Evolutionary conservation across 2,888 invertebrate genomes (phyloP).

Genomic region (Dryobotodes eremita): DNA sequence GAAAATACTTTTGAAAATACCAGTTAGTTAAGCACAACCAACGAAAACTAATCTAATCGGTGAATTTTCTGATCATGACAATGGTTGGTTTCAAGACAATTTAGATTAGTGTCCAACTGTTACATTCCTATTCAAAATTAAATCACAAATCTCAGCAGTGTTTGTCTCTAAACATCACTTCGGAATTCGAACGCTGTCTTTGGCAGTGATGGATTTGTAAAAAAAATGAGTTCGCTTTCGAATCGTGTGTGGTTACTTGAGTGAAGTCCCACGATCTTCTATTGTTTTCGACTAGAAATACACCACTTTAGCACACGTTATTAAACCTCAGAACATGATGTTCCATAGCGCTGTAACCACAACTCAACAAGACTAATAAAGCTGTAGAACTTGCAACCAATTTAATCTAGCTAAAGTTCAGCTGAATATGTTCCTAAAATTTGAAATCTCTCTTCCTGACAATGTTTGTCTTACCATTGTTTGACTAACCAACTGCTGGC

Average conservation of each 20-base stretch:
- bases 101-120: neutral
- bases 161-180: neutral
- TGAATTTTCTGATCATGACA: no score
- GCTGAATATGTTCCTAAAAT: slow-evolving; percentile 35
- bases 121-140: neutral
- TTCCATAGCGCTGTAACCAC: slow-evolving; percentile 14
- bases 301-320: slow-evolving; percentile 9
- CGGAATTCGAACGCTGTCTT: neutral
- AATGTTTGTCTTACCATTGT: slow-evolving; percentile 27
- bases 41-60: neutral
- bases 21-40: neutral
- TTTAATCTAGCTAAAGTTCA: slow-evolving; percentile 53
- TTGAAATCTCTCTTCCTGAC: neutral
- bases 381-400: slow-evolving; percentile 47
- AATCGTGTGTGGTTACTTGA: neutral
- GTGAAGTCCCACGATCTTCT: neutral
- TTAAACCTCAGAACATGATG: slow-evolving; percentile 15
- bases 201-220: neutral
- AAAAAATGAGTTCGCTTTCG: neutral
- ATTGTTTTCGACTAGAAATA: neutral
- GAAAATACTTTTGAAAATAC: neutral
- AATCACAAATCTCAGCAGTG: neutral
- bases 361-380: slow-evolving; percentile 37
- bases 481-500: neutral
- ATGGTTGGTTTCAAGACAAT: neutral